Percentiles rank a stretch among this genome's conserved stretches.
phyloP scores from a whole-genome alignment of 2,113 vertebrate genomes.

The Dicentrarchus labrax region DNA sequence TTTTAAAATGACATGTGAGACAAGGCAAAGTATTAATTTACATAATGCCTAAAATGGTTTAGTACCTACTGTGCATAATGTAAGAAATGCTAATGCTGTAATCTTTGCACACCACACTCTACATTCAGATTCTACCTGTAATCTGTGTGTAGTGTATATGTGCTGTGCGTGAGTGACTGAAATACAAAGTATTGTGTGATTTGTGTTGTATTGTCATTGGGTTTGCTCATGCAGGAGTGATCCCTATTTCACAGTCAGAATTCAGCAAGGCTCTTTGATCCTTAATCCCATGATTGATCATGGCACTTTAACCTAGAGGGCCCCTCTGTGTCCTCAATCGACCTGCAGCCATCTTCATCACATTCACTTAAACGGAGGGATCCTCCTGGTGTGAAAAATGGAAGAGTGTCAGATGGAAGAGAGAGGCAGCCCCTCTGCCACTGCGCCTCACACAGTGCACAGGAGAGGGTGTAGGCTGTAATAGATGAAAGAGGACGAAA shows the following conservation, averaged over 20 bases:
- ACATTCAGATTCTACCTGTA: slow-evolving; percentile 15
- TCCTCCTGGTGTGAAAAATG: slow-evolving; percentile 70
- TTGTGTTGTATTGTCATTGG: background rate
- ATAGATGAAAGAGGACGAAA: slow-evolving; percentile 39
- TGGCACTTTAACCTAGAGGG: slow-evolving; percentile 65
- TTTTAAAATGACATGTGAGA: slow-evolving; percentile 21
- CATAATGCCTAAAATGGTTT: slow-evolving; percentile 36
- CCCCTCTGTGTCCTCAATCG: slow-evolving; percentile 62
- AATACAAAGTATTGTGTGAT: slow-evolving; percentile 7
- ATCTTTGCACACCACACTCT: slow-evolving; percentile 26
- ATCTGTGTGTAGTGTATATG: slow-evolving; percentile 4
- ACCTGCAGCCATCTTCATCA: slow-evolving; percentile 65
- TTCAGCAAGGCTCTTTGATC: slow-evolving; percentile 56
- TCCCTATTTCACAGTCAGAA: slow-evolving; percentile 28
- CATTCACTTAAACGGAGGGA: slow-evolving; percentile 68
- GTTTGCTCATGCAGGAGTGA: background rate
- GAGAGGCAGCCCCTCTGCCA: slow-evolving; percentile 33
- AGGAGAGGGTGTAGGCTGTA: slow-evolving; percentile 28
- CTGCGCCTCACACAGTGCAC: slow-evolving; percentile 34
- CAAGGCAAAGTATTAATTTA: slow-evolving; percentile 32
- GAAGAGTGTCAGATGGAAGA: slow-evolving; percentile 28
- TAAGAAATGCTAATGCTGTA: slow-evolving; percentile 42
- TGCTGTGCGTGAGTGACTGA: background rate
- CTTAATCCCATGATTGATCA: slow-evolving; percentile 69
- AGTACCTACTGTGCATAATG: slow-evolving; percentile 11